A percentile compares a stretch with the other conserved stretches of the same genome.
Conservation (phyloP, 2,888 invertebrate species). For the Hypselothyrea guttata region DNA sequence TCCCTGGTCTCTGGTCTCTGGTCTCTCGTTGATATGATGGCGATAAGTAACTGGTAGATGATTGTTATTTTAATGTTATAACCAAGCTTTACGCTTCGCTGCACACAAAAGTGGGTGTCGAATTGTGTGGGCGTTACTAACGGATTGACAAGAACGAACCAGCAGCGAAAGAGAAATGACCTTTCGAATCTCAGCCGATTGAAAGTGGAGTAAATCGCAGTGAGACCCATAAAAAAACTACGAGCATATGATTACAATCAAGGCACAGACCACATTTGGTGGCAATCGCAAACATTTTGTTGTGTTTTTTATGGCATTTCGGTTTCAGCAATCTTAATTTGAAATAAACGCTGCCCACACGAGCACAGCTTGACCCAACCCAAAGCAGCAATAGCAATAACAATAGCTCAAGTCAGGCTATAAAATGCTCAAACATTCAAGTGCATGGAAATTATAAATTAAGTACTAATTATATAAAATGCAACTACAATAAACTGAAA, state of each 20-base stretch:
- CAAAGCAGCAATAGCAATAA: slow-evolving; percentile 20
- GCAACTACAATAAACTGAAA: slow-evolving; percentile 56
- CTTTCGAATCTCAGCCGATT: slow-evolving; percentile 8
- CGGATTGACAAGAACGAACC: slow-evolving; percentile 61
- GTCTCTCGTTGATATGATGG: slow-evolving; percentile 46
- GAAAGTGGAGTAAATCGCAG: slow-evolving; percentile 17
- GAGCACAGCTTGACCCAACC: slow-evolving; percentile 32
- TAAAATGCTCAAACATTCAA: slow-evolving; percentile 34
- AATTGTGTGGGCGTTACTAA: slow-evolving; percentile 69
- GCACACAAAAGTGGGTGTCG: slow-evolving; percentile 57
- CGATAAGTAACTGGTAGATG: slow-evolving; percentile 72
- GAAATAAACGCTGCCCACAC: slow-evolving; percentile 31
- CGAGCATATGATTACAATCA: too few species aligned
- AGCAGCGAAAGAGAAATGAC: slow-evolving; percentile 37
- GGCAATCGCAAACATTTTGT: too few species aligned
- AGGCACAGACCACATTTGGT: neutral
- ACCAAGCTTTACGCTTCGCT: slow-evolving; percentile 43
- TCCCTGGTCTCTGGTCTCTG: too few species aligned
- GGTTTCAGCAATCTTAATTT: too few species aligned
- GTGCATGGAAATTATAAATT: slow-evolving; percentile 68
- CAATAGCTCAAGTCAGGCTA: too few species aligned
- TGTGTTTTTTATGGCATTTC: too few species aligned
- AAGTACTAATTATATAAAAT: slow-evolving; percentile 74
- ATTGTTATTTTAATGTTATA: slow-evolving; percentile 73
- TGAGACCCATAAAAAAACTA: neutral